Evolutionary conservation across 2,113 vertebrate species (phyloP), one percentile per base, ranked within the genome.

Genomic region (Campylomormyrus tamandua): DNA sequence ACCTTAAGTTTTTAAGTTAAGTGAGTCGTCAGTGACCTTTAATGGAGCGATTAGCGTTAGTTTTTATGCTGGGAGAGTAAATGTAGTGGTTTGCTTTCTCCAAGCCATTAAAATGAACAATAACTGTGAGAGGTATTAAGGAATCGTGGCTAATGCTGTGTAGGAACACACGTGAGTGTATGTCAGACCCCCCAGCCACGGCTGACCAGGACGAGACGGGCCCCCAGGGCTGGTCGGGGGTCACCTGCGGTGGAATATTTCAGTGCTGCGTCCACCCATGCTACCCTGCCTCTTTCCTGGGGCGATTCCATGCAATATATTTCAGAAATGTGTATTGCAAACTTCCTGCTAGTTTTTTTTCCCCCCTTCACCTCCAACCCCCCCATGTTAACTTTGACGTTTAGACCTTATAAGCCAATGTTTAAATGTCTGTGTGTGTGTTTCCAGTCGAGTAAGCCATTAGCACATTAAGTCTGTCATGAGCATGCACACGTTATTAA

Each of bases 321-420:
- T 80, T 80, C 74, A 80, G 31, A 85, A 49, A 85, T 49, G 31
- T 48, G 42, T 9, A n/a, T 48, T 45, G 24, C 24, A 9, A 9
- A 27, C 42, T 85, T 49, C 45, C 83, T 24, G 21, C 5, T 0
- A 45, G 2, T 89, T 45, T 74, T 21, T 46, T 19, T 15, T 11
- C n/a, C n/a, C n/a, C n/a, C n/a, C 52, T 3, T 86, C 11, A 11
- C 87, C 27, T 46, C 87, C 27, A 21, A 3, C 56, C 39, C 87
- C 27, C 9, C 50, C 21, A n/a, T 48, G n/a, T 48, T 27, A 66
- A 56, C 42, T 88, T 74, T 39, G 39, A 11, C 31, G 31, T 45
- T 74, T 56, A 39, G 53, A 49, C 58, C 88, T 89, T 89, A 89
- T 89, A 89, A 89, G 88, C 45, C 88, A 89, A 89, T 70, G 88